phyloP scores from a whole-genome alignment of 2,888 invertebrate species.

The Macrophya alboannulata region DNA sequence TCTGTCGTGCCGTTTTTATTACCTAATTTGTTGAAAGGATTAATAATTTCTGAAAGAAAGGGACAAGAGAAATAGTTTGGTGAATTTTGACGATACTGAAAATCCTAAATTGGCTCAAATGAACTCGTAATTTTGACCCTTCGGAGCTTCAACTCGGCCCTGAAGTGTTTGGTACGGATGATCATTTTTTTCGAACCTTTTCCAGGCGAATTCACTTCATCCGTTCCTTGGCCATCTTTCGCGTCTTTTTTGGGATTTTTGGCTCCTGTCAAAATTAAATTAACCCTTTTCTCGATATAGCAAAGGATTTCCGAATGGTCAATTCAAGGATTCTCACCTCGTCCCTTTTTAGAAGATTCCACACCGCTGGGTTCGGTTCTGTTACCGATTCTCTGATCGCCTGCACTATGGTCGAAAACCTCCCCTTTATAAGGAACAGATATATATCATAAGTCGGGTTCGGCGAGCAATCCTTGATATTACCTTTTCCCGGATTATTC shows the following conservation, averaged over 20 bases:
- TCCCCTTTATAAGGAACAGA: slow-evolving; percentile 27
- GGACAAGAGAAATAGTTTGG: too few relatives aligned
- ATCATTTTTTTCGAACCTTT: slow-evolving; percentile 2
- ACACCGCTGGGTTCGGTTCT: background rate
- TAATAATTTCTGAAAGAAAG: background rate
- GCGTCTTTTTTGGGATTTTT: background rate
- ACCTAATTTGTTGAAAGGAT: slow-evolving; percentile 11
- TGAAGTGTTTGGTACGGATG: background rate
- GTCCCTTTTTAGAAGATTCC: slow-evolving; percentile 41
- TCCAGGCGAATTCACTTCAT: background rate
- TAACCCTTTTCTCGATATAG: background rate
- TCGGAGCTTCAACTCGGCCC: too few relatives aligned
- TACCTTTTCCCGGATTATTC: slow-evolving; percentile 35
- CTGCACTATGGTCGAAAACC: background rate
- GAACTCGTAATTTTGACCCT: too few relatives aligned
- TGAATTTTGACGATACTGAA: too few relatives aligned
- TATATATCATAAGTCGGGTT: slow-evolving; percentile 28
- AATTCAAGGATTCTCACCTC: slow-evolving; percentile 25
- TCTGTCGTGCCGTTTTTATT: background rate
- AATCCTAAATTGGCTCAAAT: too few relatives aligned
- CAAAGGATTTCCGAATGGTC: background rate
- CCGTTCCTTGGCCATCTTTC: background rate
- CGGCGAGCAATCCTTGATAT: slow-evolving; percentile 27
- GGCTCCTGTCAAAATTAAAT: slow-evolving; percentile 8
- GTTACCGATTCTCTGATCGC: slow-evolving; percentile 29